phyloP scores from a whole-genome alignment of 2,888 invertebrate genomes.

The Oasisia sp. region DNA sequence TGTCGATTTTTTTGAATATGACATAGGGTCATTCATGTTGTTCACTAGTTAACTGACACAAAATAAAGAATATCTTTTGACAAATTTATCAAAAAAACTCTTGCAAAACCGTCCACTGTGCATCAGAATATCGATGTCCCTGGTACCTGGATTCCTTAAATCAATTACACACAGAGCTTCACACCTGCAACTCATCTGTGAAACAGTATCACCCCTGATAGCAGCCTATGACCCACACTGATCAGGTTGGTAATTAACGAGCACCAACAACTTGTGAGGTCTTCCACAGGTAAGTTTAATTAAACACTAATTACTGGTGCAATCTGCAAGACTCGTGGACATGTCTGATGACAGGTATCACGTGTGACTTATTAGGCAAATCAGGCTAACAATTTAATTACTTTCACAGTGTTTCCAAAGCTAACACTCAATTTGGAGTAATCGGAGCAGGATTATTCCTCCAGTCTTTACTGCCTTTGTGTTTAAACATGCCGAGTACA shows the following conservation, averaged over 20 bases:
- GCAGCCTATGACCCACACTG: background rate
- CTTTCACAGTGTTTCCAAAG: background rate
- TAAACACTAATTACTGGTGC: background rate
- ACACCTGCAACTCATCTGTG: background rate
- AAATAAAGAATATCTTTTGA: too few relatives aligned
- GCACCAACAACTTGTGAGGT: background rate
- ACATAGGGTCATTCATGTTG: too few relatives aligned
- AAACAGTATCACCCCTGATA: background rate
- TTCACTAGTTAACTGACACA: too few relatives aligned
- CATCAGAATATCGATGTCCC: too few relatives aligned
- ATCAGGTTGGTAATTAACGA: background rate
- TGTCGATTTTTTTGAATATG: too few relatives aligned
- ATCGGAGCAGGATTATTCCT: background rate
- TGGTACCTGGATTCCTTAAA: too few relatives aligned
- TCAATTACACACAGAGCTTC: too few relatives aligned
- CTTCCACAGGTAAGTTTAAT: conserved; percentile 13
- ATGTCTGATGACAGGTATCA: background rate
- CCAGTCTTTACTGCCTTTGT: background rate
- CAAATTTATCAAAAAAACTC: too few relatives aligned
- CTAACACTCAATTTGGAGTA: background rate
- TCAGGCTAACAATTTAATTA: conserved; percentile 17
- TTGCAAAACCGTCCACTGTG: too few relatives aligned
- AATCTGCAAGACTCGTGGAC: background rate
- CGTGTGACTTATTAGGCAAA: background rate
- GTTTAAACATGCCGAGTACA: background rate